Percentiles rank a stretch among this genome's conserved stretches.
These are phyloP conservation scores for Rhopilema esculentum DNA, from an alignment of 30 jellyfish, hydroid and myxozoan genomes.

Conservation along the genomic window DNA sequence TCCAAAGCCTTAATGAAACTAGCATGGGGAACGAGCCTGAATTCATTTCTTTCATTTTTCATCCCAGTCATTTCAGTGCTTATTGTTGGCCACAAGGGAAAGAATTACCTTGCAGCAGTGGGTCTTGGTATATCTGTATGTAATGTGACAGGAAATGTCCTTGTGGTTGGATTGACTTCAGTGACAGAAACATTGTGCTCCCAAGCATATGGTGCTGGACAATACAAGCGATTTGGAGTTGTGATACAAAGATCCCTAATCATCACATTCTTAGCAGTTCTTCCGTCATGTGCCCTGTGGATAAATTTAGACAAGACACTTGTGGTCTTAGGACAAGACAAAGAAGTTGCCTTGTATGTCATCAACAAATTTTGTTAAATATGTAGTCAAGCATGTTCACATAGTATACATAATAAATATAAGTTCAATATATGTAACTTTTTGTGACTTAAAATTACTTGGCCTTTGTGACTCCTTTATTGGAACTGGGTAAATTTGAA, in stretches of 20 bases:
- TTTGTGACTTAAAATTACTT: too few relatives aligned
- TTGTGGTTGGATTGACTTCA: conserved; percentile 40
- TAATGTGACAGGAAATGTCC: conserved; percentile 57
- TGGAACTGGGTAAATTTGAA: too few relatives aligned
- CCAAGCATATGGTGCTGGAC: conserved; percentile 73
- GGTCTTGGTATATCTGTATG: conserved; percentile 65
- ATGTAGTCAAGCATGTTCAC: too few relatives aligned
- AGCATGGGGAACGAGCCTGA: conserved; percentile 56
- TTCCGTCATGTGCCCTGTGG: conserved; percentile 67
- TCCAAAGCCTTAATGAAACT: conserved; percentile 26
- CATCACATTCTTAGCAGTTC: conserved; percentile 16
- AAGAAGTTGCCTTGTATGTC: conserved; percentile 61
- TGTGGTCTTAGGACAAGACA: conserved; percentile 50
- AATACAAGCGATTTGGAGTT: conserved; percentile 57
- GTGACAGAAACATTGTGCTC: conserved; percentile 61
- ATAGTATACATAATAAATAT: too few relatives aligned
- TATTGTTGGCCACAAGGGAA: conserved; percentile 60
- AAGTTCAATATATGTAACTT: too few relatives aligned
- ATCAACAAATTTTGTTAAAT: not conserved
- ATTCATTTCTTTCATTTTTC: conserved; percentile 32
- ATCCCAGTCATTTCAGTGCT: conserved; percentile 46
- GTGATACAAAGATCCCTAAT: conserved; percentile 49
- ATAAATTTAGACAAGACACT: conserved; percentile 49
- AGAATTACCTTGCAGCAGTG: conserved; percentile 46
- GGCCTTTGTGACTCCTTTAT: too few relatives aligned